Evolutionary conservation across 2,797 vertebrate genomes (phyloP), one percentile per base, ranked within the genome.

Genomic region (Pseudocheirus occidentalis): DNA sequence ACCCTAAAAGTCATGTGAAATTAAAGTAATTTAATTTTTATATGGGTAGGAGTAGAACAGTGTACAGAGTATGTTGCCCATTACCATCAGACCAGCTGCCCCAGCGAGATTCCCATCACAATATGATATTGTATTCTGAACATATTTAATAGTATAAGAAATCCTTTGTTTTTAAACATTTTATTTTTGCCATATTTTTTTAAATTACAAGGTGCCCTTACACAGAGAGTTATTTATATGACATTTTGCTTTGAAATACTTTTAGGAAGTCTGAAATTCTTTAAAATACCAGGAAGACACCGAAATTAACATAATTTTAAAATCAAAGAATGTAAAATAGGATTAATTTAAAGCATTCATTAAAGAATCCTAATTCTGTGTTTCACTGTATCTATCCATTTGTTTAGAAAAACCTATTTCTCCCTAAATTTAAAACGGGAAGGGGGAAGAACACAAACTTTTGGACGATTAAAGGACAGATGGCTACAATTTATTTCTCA

Each of bases 1-100:
- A 94, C 94, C 94, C 92, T 90, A 59, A 94, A 92, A 96, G 50
- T 92, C 95, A 91, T 95, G 90, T 95, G 96, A 97, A 97, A 97
- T 91, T 10, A 40, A 73, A 73, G 62, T 73, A 58, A 91, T 94
- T 34, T 93, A 57, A 94, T 98, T 97, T 98, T 95, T 92, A 31
- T 6, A n/a, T 94, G 0, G 0, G 62, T 91, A 92, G 97, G 90
- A 96, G 62, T 91, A 46, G 91, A 53, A 4, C 92, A 93, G 58
- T 91, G 91, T 58, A 6, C 92, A 89, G 52, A 95, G 3, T 46
- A 3, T 66, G 1, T 92, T 90, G 95, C 93, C 92, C 31, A 5
- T 14, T 3, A 40, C 16, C 0, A 0, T 56, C 0, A 11, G 73
- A 91, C 94, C 92, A 94, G 93, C 73, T 93, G 89, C 66, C 58